These are phyloP conservation scores for Cyrtodaria siliqua DNA, from an alignment of 2,888 invertebrate genomes.

Conservation along the genomic window DNA sequence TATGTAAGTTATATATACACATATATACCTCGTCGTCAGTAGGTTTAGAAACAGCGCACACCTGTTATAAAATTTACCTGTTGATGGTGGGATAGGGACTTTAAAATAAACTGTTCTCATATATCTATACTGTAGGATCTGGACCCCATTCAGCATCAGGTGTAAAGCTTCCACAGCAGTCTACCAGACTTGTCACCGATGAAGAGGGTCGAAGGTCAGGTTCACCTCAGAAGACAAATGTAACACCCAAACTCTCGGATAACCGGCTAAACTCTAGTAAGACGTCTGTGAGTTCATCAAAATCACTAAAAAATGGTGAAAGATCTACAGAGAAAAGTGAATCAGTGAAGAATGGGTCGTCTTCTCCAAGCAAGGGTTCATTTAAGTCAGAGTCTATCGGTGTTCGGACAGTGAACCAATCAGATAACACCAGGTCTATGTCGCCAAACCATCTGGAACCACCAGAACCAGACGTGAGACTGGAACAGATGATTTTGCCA, in stretches of 20 bases:
- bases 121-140: no score
- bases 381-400: not conserved
- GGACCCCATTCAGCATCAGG: no score
- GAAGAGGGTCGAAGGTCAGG: constrained; percentile 3
- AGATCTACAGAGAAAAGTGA: constrained; percentile 22
- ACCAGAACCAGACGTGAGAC: constrained; percentile 75
- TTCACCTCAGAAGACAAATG: constrained; percentile 7
- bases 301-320: constrained; percentile 27
- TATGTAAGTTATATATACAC: no score
- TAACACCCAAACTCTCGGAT: not conserved
- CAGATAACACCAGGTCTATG: constrained; percentile 9
- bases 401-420: not conserved
- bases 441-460: constrained; percentile 73
- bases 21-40: no score
- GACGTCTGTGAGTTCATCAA: constrained; percentile 21
- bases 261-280: constrained; percentile 9
- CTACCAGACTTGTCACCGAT: no score
- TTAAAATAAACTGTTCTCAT: no score
- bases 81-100: no score
- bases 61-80: no score
- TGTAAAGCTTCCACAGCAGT: no score
- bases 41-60: no score
- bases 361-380: constrained; percentile 7
- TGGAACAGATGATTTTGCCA: constrained; percentile 71
- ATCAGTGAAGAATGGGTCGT: not conserved